Percentiles rank a stretch among this genome's conserved stretches.
Conservation (phyloP, 2,113 vertebrate genomes). For the Lagenorhynchus albirostris region DNA sequence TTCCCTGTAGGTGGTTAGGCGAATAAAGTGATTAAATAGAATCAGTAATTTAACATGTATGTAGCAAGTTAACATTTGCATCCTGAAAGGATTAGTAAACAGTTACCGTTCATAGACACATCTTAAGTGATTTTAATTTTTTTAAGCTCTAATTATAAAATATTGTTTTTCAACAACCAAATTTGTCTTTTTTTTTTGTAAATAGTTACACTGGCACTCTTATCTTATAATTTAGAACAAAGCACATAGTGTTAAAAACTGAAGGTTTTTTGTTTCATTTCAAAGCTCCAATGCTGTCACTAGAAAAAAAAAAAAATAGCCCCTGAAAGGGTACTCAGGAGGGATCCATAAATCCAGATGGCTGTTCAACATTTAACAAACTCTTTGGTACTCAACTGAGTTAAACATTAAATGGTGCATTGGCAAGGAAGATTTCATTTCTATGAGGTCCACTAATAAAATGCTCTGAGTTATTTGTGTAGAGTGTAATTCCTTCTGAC, state of each 20-base stretch:
- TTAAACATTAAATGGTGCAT: constrained; percentile 90
- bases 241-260: constrained; percentile 35
- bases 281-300: constrained; percentile 38
- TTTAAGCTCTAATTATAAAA: constrained; percentile 9
- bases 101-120: background rate
- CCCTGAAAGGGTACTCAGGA: constrained; percentile 50
- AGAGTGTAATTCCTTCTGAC: constrained; percentile 93
- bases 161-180: background rate
- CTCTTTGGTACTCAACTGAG: constrained; percentile 85
- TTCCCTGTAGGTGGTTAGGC: constrained; percentile 79
- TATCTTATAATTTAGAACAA: constrained; percentile 37
- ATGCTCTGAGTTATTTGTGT: constrained; percentile 86
- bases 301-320: background rate
- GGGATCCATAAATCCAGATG: constrained; percentile 83
- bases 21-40: constrained; percentile 79
- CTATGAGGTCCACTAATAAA: constrained; percentile 83
- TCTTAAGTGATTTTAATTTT: background rate
- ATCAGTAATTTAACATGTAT: constrained; percentile 77
- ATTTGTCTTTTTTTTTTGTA: constrained; percentile 40
- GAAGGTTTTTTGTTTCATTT: constrained; percentile 47
- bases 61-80: constrained; percentile 72
- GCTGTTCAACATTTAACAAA: constrained; percentile 88
- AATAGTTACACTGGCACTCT: background rate
- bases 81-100: constrained; percentile 65
- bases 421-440: constrained; percentile 82